Conservation (phyloP, 2,888 invertebrate species). For the Agrochola lychnidis region DNA sequence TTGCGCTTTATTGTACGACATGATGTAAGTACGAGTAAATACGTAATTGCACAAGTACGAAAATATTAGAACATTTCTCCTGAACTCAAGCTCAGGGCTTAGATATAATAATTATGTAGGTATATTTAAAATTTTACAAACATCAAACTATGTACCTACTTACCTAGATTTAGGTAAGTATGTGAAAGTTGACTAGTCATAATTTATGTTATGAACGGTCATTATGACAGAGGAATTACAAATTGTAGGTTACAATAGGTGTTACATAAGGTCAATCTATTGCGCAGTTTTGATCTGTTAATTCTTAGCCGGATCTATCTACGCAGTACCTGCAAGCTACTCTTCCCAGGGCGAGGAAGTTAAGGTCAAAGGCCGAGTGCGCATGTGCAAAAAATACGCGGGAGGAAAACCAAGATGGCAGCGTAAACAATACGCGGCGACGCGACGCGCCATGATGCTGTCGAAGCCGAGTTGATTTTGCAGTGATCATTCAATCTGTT, state of each 20-base stretch:
- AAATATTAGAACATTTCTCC: too few species aligned
- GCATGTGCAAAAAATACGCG: conserved; percentile 79
- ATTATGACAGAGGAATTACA: conserved; percentile 48
- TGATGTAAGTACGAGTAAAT: too few species aligned
- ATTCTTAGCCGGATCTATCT: conserved; percentile 19
- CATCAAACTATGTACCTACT: too few species aligned
- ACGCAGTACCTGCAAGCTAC: conserved; percentile 53
- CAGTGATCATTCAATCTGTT: neutral
- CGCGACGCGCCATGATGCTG: conserved; percentile 12
- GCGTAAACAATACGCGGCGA: conserved; percentile 69
- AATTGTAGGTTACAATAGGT: conserved; percentile 54
- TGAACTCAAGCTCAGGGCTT: too few species aligned
- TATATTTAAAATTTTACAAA: too few species aligned
- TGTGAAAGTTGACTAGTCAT: too few species aligned
- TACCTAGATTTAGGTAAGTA: too few species aligned
- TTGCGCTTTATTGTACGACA: too few species aligned
- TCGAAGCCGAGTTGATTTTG: neutral
- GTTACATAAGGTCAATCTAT: conserved; percentile 59
- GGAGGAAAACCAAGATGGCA: conserved; percentile 67
- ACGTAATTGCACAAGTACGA: too few species aligned
- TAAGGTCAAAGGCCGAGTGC: conserved; percentile 66
- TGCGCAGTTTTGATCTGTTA: conserved; percentile 56
- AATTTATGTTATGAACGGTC: neutral
- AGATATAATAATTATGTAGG: too few species aligned
- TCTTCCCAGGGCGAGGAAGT: conserved; percentile 47